Evolutionary conservation across 2,888 invertebrate genomes (phyloP), one percentile per base, ranked within the genome.

Genomic region (Sabellastarte sp.): DNA sequence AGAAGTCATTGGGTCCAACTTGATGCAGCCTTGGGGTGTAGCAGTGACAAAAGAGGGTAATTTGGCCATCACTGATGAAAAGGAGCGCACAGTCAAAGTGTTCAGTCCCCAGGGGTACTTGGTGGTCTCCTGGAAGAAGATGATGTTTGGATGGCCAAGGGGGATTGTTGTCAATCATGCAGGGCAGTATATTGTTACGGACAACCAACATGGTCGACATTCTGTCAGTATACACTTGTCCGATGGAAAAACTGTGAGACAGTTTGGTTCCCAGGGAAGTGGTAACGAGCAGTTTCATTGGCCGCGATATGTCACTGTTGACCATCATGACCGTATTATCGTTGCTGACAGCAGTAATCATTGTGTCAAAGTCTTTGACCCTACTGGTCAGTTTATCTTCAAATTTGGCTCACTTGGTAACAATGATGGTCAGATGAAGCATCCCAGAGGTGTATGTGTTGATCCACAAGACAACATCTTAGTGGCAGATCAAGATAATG

Each of bases 401-500:
- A 79, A 80, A 61, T 84, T 86, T 67, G 86, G 86, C 1, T 77
- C 80, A 20, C 84, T 82, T 63, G 86, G 86, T 4, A 81, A 80
- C 63, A 81, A 78, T 0, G 80, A 83, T 59, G 86, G 86, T 3
- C 82, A 84, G 63, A 80, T 86, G 61, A 85, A 85, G 70, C 84
- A 84, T 31, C 86, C 86, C 0, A 84, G 86, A 33, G 86, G 86
- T 3, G 76, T 86, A 5, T 84, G 85, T 31, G 81, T 85, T 2
- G 86, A 86, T 69, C 73, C 73, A 5, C 77, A 80, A 51, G 84
- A 85, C 61, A 84, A 85, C 64, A 83, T 86, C 63, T 71, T 86
- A 4, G 85, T 86, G 2, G 85, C 85, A 2, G 86, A 86, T 64
- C 86, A 86, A 83, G 86, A 86, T 66, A 86, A 86, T 73, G 74